phyloP scores from a whole-genome alignment of 2,888 invertebrate genomes.

The Melanchra persicariae region DNA sequence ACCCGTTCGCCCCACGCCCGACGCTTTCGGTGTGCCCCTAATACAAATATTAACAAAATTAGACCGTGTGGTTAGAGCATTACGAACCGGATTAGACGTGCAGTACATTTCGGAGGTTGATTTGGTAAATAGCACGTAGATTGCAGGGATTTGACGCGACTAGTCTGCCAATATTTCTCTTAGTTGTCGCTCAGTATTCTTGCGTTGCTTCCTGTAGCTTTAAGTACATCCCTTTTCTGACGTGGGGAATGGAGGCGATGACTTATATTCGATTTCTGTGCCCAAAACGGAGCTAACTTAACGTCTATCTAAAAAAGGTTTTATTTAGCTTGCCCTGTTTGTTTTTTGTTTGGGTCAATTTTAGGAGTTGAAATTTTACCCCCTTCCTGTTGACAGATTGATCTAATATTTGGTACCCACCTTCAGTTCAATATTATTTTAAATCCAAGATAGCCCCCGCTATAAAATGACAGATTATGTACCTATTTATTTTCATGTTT shows the following conservation, averaged over 20 bases:
- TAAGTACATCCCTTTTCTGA: neutral
- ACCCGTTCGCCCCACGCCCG: conserved; percentile 42
- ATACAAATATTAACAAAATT: conserved; percentile 61
- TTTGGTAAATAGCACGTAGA: conserved; percentile 26
- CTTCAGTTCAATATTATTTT: no score
- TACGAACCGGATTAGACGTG: conserved; percentile 36
- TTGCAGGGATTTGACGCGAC: conserved; percentile 31
- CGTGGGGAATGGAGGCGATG: neutral
- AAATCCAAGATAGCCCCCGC: no score
- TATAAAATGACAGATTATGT: no score
- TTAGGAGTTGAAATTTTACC: no score
- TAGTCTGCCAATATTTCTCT: conserved; percentile 24
- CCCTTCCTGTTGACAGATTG: no score
- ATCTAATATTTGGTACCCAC: no score
- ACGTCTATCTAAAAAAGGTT: no score
- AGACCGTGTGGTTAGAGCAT: conserved; percentile 47
- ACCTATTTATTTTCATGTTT: neutral
- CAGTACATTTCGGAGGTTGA: conserved; percentile 19
- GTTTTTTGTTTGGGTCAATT: no score
- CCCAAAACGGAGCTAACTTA: neutral
- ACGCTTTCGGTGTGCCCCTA: conserved; percentile 25
- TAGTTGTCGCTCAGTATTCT: conserved; percentile 15
- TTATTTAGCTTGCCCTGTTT: no score
- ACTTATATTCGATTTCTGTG: neutral
- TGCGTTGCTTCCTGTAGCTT: conserved; percentile 10